Conservation (phyloP, 1,140 invertebrate species). For the Trichonephila inaurata region DNA sequence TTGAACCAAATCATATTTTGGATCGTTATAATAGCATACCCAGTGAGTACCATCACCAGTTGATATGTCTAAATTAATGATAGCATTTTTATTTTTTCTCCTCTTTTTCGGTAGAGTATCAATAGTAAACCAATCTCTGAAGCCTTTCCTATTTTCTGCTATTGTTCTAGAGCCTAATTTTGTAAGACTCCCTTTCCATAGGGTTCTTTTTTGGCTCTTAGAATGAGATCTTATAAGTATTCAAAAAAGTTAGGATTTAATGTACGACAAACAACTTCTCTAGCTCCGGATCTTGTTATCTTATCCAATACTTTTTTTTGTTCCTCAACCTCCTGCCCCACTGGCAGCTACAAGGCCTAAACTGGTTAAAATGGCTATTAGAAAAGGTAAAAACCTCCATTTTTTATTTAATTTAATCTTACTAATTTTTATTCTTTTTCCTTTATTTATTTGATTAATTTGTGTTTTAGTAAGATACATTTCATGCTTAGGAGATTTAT, state of each 20-base stretch:
- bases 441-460: not conserved
- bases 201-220: not conserved
- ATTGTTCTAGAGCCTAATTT: not conserved
- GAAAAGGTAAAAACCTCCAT: slow-evolving; percentile 20
- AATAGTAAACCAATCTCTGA: not conserved
- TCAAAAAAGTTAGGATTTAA: too few relatives aligned
- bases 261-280: not conserved
- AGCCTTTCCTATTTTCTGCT: slow-evolving; percentile 16
- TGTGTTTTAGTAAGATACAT: not conserved
- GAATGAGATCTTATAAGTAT: too few relatives aligned
- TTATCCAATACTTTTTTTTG: slow-evolving; percentile 55
- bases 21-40: slow-evolving; percentile 58
- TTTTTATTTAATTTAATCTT: slow-evolving; percentile 48
- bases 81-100: slow-evolving; percentile 25
- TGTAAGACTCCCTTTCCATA: slow-evolving; percentile 51
- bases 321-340: not conserved
- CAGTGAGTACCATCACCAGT: slow-evolving; percentile 48
- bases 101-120: slow-evolving; percentile 45
- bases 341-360: not conserved
- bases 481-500: not conserved
- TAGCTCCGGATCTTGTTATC: not conserved
- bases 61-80: slow-evolving; percentile 43
- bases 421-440: not conserved
- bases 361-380: not conserved
- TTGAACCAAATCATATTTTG: slow-evolving; percentile 33